Evolutionary conservation across 2,113 vertebrate genomes (phyloP).

Genomic region (Etheostoma spectabile): DNA sequence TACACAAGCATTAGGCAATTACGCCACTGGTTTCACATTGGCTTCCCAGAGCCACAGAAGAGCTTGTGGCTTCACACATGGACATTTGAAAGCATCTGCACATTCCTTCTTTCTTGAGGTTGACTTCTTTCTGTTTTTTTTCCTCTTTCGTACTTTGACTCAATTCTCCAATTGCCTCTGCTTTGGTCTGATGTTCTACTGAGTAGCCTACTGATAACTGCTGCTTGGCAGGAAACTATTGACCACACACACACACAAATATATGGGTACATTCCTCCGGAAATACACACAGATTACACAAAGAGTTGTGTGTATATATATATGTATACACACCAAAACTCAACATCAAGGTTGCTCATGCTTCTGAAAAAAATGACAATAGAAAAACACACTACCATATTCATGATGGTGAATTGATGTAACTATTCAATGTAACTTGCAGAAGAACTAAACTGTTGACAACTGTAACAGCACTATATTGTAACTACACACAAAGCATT

Average conservation of each 20-base stretch:
- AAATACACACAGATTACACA: background rate
- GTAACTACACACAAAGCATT: background rate
- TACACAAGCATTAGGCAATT: conserved; percentile 82
- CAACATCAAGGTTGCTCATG: background rate
- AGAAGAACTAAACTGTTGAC: conserved; percentile 5
- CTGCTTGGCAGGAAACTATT: conserved; percentile 21
- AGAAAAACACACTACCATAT: background rate
- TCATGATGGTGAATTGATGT: background rate
- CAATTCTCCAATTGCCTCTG: conserved; percentile 31
- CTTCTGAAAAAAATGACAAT: background rate
- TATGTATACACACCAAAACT: background rate
- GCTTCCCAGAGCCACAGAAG: conserved; percentile 73
- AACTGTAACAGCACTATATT: background rate
- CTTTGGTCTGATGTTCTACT: conserved; percentile 51
- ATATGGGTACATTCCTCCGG: background rate
- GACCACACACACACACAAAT: conserved; percentile 10
- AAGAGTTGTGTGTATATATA: background rate
- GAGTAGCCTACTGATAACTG: conserved; percentile 48
- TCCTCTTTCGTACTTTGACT: conserved; percentile 26
- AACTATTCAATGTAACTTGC: background rate
- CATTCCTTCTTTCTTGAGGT: conserved; percentile 72
- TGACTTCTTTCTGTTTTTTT: conserved; percentile 1
- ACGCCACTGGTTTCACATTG: conserved; percentile 77
- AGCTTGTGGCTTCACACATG: conserved; percentile 80
- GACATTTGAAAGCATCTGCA: conserved; percentile 77